phyloP scores from a whole-genome alignment of 2,888 invertebrate genomes.

The Sarcophaga rosellei region DNA sequence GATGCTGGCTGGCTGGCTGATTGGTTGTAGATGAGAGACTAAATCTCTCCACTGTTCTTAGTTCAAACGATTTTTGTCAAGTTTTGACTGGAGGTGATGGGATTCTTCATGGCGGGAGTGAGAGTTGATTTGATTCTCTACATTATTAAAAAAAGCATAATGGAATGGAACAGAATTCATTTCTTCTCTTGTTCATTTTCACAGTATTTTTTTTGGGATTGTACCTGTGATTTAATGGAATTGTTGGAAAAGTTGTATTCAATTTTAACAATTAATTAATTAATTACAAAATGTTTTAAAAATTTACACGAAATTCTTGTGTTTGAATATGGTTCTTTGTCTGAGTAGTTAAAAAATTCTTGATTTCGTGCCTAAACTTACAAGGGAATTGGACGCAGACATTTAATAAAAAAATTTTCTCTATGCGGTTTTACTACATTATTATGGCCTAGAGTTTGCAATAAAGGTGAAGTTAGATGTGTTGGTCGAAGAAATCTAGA shows the following conservation, averaged over 20 bases:
- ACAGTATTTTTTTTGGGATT: neutral
- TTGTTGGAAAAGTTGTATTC: constrained; percentile 48
- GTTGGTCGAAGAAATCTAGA: too few relatives aligned
- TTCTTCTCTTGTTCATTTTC: neutral
- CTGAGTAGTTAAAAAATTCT: too few relatives aligned
- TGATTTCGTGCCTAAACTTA: too few relatives aligned
- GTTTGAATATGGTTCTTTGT: too few relatives aligned
- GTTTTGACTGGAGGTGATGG: constrained; percentile 2
- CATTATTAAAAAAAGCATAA: too few relatives aligned
- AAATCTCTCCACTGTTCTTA: neutral
- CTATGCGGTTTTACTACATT: too few relatives aligned
- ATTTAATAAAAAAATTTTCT: too few relatives aligned
- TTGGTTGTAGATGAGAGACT: neutral
- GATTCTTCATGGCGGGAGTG: constrained; percentile 46
- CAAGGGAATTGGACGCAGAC: too few relatives aligned
- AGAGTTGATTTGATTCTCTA: constrained; percentile 53
- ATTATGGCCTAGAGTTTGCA: rapidly evolving
- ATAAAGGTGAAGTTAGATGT: too few relatives aligned
- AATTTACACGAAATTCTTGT: neutral
- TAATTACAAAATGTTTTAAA: constrained; percentile 42
- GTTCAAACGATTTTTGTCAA: neutral
- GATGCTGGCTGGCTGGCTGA: constrained; percentile 25
- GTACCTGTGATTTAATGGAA: constrained; percentile 39
- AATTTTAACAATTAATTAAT: constrained; percentile 50
- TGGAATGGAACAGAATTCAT: neutral